Evolutionary conservation across 1,140 invertebrate genomes (phyloP), one percentile per base, ranked within the genome.

Genomic region (Drosophila ficusphila): DNA sequence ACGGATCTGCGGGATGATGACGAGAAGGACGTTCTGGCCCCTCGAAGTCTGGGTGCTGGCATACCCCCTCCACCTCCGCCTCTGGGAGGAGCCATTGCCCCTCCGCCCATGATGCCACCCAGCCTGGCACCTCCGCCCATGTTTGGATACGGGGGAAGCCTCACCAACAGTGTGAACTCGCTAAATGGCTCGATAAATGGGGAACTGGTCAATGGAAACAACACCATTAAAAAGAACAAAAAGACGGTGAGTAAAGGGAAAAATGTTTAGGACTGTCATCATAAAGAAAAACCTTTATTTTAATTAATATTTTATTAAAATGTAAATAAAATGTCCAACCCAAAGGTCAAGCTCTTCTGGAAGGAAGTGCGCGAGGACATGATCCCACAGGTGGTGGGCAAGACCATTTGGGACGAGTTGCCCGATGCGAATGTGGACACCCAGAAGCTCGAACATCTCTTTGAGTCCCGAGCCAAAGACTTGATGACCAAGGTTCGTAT

Each of bases 391-490:
- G 93, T 95, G 3, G 91, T 93, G 60, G 93, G 93, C 34, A 94
- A 94, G 18, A 97, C 97, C 64, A 97, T 99, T 85, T 99, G 99
- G 99, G 97, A 99, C 91, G 97, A 98, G 86, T 91, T 99, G 18
- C 94, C 94, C 36, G 94, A 95, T 8, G 95, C 98, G 2, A 93
- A 94, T 36, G 94, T 99, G 9, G 99, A 99, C 91, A 97, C 96
- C 4, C 95, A 97, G 79, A 98, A 98, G 92, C 92, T 99, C 68
- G 98, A 99, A 92, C 97, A 99, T 92, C 93, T 99, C 16, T 99
- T 99, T 93, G 99, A 99, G 93, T 98, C 97, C 8, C 94, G 97
- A 77, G 97, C 97, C 57, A 99, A 98, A 93, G 99, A 99, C 93
- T 93, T 98, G 68, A 96, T 98, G 78, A 95, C 95, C 70, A 99